Base-by-base conservation (phyloP, 35 echinoderm and acorn worm species). In the Apostichopus japonicus region DNA sequence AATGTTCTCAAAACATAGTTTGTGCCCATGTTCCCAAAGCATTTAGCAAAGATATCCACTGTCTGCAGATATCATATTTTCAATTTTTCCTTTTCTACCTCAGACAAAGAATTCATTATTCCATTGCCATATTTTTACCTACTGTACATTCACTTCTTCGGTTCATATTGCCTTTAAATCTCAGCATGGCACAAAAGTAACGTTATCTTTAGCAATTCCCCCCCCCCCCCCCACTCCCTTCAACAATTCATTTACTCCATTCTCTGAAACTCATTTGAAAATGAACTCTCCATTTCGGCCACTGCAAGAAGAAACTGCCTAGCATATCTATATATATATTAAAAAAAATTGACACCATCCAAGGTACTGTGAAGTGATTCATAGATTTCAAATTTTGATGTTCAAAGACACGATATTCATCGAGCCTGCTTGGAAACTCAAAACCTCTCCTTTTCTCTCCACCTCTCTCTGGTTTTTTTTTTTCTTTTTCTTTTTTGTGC, bases 291-390 rank as follows among this genome's bases (percentile, higher is more conserved):
- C 21, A 54, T 57, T 75, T 75, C 17, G 71, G 71, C 71, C 71
- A 75, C 15, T 7, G 71, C 63, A 23, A 75, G 71, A 75, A 75
- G 17, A 75, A 75, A 44, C 33, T 23, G 71, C 71, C 71, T 75
- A 75, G 71, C 71, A 23, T n/a, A 75, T 61, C 57, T 13, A 61
- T 44, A 44, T 44, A 44, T 44, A 44, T 1, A 44, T 19, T 14
- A 83, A 52, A 44, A 54, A 83, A 83, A 83, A 53, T 83, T 83
- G 79, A 83, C 79, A 83, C 79, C 27, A 83, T 17, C 44, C 9
- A 19, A 16, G 56, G 81, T 57, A 58, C 54, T 57, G 81, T 61
- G 81, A 84, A 84, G 56, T 84, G 81, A 84, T 84, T 84, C 81
- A 84, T 58, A 54, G 55, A 54, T 57, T 58, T 57, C 81, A 58